Conservation (phyloP, 2,113 vertebrate species). For the Pseudorhombus dupliciocellatus region DNA sequence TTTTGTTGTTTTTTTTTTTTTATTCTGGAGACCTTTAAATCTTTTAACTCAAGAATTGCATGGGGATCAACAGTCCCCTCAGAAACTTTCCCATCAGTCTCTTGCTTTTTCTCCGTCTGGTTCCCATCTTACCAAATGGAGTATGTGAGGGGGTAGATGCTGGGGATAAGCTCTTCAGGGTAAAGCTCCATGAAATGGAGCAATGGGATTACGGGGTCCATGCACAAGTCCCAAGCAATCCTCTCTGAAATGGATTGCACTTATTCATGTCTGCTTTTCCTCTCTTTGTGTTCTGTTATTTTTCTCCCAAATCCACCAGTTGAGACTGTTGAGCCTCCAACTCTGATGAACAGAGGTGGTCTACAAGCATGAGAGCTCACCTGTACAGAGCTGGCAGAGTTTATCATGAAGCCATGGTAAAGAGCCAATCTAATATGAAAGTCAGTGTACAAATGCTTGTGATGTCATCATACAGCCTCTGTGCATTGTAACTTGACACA, state of each 20-base stretch:
- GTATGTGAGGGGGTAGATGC: slow-evolving; percentile 58
- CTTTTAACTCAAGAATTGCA: slow-evolving; percentile 27
- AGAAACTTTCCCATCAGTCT: slow-evolving; percentile 55
- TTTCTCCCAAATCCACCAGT: slow-evolving; percentile 13
- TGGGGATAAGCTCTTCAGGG: slow-evolving; percentile 75
- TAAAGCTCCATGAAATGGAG: slow-evolving; percentile 89
- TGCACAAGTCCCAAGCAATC: slow-evolving; percentile 77
- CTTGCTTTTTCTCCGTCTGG: slow-evolving; percentile 32
- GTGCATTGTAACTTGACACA: neutral
- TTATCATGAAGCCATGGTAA: neutral
- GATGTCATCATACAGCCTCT: too few relatives aligned
- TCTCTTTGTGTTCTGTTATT: slow-evolving; percentile 44
- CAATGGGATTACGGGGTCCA: slow-evolving; percentile 84
- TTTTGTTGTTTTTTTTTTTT: neutral
- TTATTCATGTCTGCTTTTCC: slow-evolving; percentile 50
- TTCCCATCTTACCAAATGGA: slow-evolving; percentile 59
- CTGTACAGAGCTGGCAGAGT: neutral
- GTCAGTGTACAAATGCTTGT: neutral
- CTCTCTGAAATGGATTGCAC: slow-evolving; percentile 70
- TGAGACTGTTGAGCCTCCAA: slow-evolving; percentile 5
- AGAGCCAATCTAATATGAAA: neutral
- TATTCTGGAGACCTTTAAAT: neutral
- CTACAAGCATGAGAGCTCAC: neutral
- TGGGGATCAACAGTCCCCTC: slow-evolving; percentile 18
- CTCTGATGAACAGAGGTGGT: neutral